Conservation (phyloP, 1,140 invertebrate genomes). For the Halesus radiatus region DNA sequence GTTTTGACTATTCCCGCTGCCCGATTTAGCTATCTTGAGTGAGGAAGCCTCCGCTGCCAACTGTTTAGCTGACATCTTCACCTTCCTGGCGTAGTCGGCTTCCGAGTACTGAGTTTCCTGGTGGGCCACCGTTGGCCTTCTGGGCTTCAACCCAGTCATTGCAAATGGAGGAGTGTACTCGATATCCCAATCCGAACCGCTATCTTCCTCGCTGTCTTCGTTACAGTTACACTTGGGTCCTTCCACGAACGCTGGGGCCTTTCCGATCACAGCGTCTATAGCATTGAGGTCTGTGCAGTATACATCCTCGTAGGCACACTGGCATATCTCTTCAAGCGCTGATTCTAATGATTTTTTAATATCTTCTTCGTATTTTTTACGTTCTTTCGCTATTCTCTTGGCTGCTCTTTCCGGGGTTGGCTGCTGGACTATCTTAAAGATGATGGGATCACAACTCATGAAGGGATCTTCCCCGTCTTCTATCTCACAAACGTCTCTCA, state of each 20-base stretch:
- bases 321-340: slow-evolving; percentile 67
- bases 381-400: slow-evolving; percentile 65
- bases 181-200: slow-evolving; percentile 68
- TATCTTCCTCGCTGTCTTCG: slow-evolving; percentile 64
- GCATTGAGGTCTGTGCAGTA: slow-evolving; percentile 67
- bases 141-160: slow-evolving; percentile 64
- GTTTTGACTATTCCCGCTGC: no score
- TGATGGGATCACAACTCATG: slow-evolving; percentile 71
- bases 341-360: slow-evolving; percentile 65
- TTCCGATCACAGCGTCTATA: slow-evolving; percentile 66
- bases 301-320: slow-evolving; percentile 69
- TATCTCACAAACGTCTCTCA: slow-evolving; percentile 69
- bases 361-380: slow-evolving; percentile 64
- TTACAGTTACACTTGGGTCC: slow-evolving; percentile 65
- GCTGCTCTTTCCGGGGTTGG: slow-evolving; percentile 66
- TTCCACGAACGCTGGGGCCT: slow-evolving; percentile 65
- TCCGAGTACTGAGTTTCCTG: slow-evolving; percentile 65
- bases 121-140: slow-evolving; percentile 61
- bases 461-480: slow-evolving; percentile 71
- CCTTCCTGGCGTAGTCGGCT: slow-evolving; percentile 58
- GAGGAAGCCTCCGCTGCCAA: not conserved
- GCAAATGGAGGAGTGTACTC: slow-evolving; percentile 68
- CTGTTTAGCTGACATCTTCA: slow-evolving; percentile 14
- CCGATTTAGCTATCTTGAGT: not conserved
- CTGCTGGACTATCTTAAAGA: slow-evolving; percentile 73